phyloP scores from a whole-genome alignment of 1,140 invertebrate genomes.

The Caenorhabditis brenneri region DNA sequence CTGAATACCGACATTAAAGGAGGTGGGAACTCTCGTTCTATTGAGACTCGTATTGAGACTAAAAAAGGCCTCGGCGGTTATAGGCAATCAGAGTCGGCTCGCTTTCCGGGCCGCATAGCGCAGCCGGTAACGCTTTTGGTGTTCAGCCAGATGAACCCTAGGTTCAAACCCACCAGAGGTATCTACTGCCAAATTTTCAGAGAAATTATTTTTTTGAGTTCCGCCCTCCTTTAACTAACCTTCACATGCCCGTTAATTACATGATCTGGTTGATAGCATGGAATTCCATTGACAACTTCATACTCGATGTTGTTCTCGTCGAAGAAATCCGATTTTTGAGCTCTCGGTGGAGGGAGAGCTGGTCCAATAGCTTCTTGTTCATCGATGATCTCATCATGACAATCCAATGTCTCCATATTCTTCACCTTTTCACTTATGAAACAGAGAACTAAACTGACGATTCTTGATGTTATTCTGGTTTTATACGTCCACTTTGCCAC shows the following conservation, averaged over 20 bases:
- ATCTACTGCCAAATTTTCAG: too few species aligned
- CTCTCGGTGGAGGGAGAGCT: neutral
- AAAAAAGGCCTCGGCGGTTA: too few species aligned
- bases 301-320: neutral
- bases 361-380: neutral
- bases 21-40: too few species aligned
- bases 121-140: too few species aligned
- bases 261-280: conserved; percentile 34
- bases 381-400: neutral
- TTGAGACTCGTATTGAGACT: too few species aligned
- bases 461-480: neutral
- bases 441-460: neutral
- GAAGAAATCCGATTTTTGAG: neutral
- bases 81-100: too few species aligned
- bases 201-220: too few species aligned
- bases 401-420: neutral
- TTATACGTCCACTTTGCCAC: neutral
- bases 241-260: neutral
- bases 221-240: neutral
- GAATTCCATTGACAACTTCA: conserved; percentile 29
- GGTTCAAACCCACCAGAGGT: too few species aligned
- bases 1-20: too few species aligned
- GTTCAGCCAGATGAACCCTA: too few species aligned
- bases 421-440: neutral
- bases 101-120: too few species aligned